Conservation (phyloP, 1,140 invertebrate species). For the Nephotettix cincticeps region DNA sequence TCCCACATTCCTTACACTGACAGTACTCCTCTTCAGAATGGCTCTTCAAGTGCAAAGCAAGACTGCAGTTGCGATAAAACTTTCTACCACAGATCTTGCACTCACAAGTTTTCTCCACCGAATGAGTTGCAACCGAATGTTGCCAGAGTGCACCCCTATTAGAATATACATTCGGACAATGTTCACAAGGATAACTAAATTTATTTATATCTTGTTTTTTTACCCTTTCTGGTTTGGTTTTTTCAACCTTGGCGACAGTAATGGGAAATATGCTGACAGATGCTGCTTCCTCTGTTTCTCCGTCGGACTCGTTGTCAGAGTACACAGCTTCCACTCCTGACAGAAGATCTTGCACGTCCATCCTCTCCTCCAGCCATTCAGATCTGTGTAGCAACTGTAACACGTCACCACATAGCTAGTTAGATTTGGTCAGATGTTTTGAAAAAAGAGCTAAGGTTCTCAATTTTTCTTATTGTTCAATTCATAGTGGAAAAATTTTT, state of each 20-base stretch:
- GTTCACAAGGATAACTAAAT: conserved; percentile 34
- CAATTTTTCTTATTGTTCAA: too few species aligned
- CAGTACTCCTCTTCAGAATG: conserved; percentile 38
- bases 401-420: background rate
- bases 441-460: too few species aligned
- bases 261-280: conserved; percentile 16
- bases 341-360: conserved; percentile 33
- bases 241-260: background rate
- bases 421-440: too few species aligned
- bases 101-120: conserved; percentile 37
- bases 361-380: conserved; percentile 23
- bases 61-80: conserved; percentile 40
- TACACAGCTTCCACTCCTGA: conserved; percentile 38
- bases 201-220: background rate
- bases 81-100: conserved; percentile 39
- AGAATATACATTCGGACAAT: conserved; percentile 37
- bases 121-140: conserved; percentile 36
- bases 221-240: background rate
- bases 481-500: too few species aligned
- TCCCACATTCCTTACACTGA: conserved; percentile 35
- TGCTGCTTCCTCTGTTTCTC: conserved; percentile 15
- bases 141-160: conserved; percentile 39
- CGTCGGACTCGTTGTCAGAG: conserved; percentile 34
- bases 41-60: conserved; percentile 40
- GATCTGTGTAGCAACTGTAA: conserved; percentile 12